Percentiles rank a stretch among this genome's conserved stretches.
phyloP scores from a whole-genome alignment of 2,797 vertebrate genomes.

The Gymnoscopelus braueri region DNA sequence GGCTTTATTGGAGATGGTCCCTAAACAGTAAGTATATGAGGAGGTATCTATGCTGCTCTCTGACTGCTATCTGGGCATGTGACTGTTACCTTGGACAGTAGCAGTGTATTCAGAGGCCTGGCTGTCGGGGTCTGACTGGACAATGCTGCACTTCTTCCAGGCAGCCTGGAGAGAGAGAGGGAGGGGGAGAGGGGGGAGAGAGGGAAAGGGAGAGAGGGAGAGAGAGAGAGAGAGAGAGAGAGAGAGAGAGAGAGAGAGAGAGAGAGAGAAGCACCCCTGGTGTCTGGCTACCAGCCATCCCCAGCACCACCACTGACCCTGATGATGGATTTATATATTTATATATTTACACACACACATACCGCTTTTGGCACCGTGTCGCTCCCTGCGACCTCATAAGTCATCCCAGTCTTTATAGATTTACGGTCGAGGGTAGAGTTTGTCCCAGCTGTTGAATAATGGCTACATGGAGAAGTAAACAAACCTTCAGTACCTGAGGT shows the following conservation, averaged over 20 bases:
- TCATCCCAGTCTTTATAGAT: conserved; percentile 52
- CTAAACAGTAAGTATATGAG: conserved; percentile 42
- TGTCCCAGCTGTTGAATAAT: conserved; percentile 54
- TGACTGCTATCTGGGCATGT: conserved; percentile 53
- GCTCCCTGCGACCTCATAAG: conserved; percentile 30
- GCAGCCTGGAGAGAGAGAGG: conserved; percentile 21
- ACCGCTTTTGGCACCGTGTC: conserved; percentile 30
- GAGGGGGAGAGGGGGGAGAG: background rate
- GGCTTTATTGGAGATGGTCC: conserved; percentile 30
- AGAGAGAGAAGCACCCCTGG: conserved; percentile 42
- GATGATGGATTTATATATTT: conserved; percentile 70
- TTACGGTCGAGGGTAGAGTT: conserved; percentile 46
- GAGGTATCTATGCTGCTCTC: conserved; percentile 45
- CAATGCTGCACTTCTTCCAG: conserved; percentile 73
- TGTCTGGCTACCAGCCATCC: conserved; percentile 68
- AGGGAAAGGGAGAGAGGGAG: conserved; percentile 5
- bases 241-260: conserved; percentile 16
- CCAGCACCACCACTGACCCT: conserved; percentile 52
- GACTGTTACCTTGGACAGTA: conserved; percentile 54
- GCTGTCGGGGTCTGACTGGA: conserved; percentile 53
- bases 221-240: conserved; percentile 4
- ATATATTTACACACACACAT: conserved; percentile 57
- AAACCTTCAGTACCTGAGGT: conserved; percentile 33
- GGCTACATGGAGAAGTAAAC: conserved; percentile 59
- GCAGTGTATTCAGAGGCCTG: conserved; percentile 46